phyloP scores from a whole-genome alignment of 92 coral and sea anemone genomes.

The Nematostella vectensis region DNA sequence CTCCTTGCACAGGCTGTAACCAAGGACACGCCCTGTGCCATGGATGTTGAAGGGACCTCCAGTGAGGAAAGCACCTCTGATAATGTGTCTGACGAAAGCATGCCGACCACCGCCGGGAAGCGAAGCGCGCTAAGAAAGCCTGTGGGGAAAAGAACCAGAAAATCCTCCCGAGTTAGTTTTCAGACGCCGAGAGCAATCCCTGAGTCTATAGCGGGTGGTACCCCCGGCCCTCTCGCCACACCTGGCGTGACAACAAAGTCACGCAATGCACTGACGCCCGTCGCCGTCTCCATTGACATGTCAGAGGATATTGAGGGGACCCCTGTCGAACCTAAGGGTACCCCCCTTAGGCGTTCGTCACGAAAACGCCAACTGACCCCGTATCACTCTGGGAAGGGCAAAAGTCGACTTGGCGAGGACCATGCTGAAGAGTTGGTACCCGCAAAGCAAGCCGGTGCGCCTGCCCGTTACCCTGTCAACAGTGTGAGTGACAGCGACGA shows the following conservation, averaged over 20 bases:
- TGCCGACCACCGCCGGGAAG: too few relatives aligned
- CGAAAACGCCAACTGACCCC: conserved; percentile 21
- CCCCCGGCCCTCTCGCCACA: conserved; percentile 23
- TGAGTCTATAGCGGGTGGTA: conserved; percentile 20
- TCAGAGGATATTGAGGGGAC: neutral
- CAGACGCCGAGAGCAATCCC: conserved; percentile 18
- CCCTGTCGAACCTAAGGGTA: neutral
- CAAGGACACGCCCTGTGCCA: too few relatives aligned
- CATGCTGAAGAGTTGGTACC: conserved; percentile 2
- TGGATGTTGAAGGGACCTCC: too few relatives aligned
- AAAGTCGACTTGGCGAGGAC: conserved; percentile 8
- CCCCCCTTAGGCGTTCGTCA: conserved; percentile 19
- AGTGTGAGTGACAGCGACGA: conserved; percentile 1
- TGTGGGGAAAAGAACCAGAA: conserved; percentile 6
- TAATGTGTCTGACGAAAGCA: too few relatives aligned
- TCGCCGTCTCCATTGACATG: conserved; percentile 13
- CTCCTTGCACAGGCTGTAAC: too few relatives aligned
- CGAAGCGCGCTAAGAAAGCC: conserved; percentile 20
- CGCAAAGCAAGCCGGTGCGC: neutral
- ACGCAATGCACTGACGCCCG: conserved; percentile 8
- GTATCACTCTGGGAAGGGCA: conserved; percentile 8
- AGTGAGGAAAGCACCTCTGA: too few relatives aligned
- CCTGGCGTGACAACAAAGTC: conserved; percentile 2
- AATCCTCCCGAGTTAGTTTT: conserved; percentile 17
- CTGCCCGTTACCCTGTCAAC: neutral